Base-by-base conservation (phyloP, 2,113 vertebrate genomes). In the Ictalurus furcatus region DNA sequence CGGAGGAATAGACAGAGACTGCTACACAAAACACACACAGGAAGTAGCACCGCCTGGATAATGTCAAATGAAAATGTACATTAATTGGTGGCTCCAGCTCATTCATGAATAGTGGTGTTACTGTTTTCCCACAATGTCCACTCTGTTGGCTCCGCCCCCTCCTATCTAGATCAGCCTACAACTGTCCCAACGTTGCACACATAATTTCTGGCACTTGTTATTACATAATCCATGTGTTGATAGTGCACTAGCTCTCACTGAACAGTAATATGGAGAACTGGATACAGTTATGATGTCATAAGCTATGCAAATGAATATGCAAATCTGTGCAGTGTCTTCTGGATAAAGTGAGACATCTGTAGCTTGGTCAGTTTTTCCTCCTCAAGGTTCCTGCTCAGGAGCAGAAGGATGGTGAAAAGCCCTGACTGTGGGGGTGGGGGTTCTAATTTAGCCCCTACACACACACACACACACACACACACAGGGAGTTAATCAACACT, bases 401-500 rank as follows among this genome's bases (percentile, higher is more conserved):
- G 58, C 87, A 90, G 87, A 37, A 78, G 59, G 54, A 82, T 13
- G 80, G 84, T 87, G 79, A 88, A 85, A 85, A n/a, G 71, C 58
- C 69, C 89, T 85, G 90, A 91, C 91, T 89, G 63, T 71, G 65
- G 73, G 54, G 65, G 84, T 71, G 80, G 69, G 79, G 84, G 58
- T 48, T 87, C 89, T 91, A 90, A 92, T 90, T 91, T 85, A 25
- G 54, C 71, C 82, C 87, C 82, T 91, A 65, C 73, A 40, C 69
- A 16, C 30, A 19, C 85, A 71, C 84, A 87, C 40, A 59, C 84
- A 73, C 84, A 71, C 84, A 71, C 84, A 71, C 84, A 71, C 84
- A 87, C 40, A 59, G 88, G 85, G 91, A 92, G 90, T 90, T 92
- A 90, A 92, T 93, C 92, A 92, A 87, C 85, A 90, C 89, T 91